Evolutionary conservation across 2,888 invertebrate genomes (phyloP).

Genomic region (Coremacera marginata): DNA sequence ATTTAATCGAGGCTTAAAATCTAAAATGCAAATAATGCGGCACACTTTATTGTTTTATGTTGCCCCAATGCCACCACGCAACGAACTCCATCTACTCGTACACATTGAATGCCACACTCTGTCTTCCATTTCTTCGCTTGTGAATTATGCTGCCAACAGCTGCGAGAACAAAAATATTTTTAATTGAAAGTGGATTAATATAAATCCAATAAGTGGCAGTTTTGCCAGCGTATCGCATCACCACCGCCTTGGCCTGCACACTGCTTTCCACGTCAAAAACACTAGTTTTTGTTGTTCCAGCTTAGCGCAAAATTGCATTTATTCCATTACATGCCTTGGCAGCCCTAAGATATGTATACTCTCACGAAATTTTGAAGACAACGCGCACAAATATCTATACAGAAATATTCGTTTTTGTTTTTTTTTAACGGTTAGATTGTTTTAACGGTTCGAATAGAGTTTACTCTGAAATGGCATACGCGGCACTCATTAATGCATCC

Average conservation of each 20-base stretch:
- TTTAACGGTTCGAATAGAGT: no score
- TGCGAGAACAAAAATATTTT: slow-evolving; percentile 3
- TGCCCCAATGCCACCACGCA: no score
- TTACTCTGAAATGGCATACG: no score
- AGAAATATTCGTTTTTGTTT: background rate
- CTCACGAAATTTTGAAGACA: background rate
- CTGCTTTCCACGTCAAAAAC: no score
- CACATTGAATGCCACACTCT: no score
- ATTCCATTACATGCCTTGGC: slow-evolving; percentile 20
- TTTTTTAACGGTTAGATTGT: no score
- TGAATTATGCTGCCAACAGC: background rate
- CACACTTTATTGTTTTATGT: background rate
- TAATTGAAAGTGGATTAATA: slow-evolving; percentile 30
- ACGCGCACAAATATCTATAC: background rate
- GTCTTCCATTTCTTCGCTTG: no score
- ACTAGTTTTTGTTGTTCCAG: no score
- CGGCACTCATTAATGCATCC: no score
- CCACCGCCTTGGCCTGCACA: no score
- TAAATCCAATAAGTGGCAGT: background rate
- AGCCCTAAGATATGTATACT: background rate
- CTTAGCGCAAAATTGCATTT: background rate
- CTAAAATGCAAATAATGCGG: background rate
- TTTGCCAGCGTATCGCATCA: no score
- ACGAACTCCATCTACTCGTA: no score
- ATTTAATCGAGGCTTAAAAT: slow-evolving; percentile 21